Percentiles rank a stretch among this genome's conserved stretches.
Conservation (phyloP, 2,888 invertebrate genomes). For the Ectemnius lituratus region DNA sequence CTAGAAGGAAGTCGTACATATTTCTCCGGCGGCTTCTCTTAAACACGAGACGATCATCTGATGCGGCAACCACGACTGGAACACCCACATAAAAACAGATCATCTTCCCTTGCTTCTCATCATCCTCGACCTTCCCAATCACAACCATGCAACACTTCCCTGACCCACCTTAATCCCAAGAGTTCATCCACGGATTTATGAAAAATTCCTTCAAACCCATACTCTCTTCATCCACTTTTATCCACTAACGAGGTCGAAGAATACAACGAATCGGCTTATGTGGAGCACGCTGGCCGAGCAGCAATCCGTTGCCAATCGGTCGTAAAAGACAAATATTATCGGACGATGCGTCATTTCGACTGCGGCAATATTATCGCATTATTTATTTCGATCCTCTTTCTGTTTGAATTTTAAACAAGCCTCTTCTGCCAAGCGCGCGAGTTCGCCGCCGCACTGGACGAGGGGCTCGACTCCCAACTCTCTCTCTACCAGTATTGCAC, state of each 20-base stretch:
- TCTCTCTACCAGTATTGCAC: too few species aligned
- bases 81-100: constrained; percentile 55
- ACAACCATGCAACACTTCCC: not conserved
- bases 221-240: too few species aligned
- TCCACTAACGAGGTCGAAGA: constrained; percentile 25
- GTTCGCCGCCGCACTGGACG: too few species aligned
- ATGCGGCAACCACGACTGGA: too few species aligned
- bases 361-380: constrained; percentile 29
- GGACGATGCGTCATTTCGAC: constrained; percentile 26
- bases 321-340: constrained; percentile 40
- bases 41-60: too few species aligned
- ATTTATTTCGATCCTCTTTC: constrained; percentile 21
- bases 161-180: constrained; percentile 49
- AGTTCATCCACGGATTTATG: not conserved
- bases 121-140: too few species aligned
- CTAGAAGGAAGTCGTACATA: not conserved
- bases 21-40: too few species aligned
- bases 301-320: constrained; percentile 25
- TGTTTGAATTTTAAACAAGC: constrained; percentile 24
- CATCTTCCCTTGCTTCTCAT: too few species aligned
- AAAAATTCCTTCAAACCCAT: too few species aligned
- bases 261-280: constrained; percentile 12
- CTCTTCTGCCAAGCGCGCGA: not conserved
- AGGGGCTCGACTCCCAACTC: too few species aligned
- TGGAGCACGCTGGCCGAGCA: constrained; percentile 19